These are phyloP conservation scores for Lordiphosa fenestrarum DNA, from an alignment of 2,888 invertebrate species.

Conservation along the genomic window DNA sequence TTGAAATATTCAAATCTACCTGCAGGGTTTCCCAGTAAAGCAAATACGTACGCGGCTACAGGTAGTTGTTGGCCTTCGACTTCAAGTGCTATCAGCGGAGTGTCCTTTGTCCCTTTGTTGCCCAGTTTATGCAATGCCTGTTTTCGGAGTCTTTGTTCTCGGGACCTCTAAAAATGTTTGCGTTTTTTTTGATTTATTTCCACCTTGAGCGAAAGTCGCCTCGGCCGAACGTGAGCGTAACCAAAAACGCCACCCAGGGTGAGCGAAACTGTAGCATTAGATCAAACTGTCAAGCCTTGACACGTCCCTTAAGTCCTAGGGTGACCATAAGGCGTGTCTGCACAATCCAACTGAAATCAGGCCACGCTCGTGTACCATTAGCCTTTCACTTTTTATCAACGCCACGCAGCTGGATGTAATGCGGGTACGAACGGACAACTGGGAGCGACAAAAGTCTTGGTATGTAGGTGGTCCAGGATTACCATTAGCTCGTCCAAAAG, in stretches of 20 bases:
- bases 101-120: constrained; percentile 33
- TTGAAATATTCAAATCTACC: constrained; percentile 37
- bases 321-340: constrained; percentile 39
- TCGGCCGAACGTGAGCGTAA: constrained; percentile 10
- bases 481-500: constrained; percentile 1
- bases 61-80: constrained; percentile 32
- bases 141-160: constrained; percentile 50
- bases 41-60: constrained; percentile 13
- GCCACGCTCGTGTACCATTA: constrained; percentile 14
- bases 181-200: constrained; percentile 52
- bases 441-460: constrained; percentile 1
- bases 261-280: constrained; percentile 37
- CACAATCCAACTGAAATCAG: not conserved
- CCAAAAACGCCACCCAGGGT: constrained; percentile 49
- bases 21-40: constrained; percentile 32
- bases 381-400: constrained; percentile 56
- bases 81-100: constrained; percentile 37
- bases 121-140: constrained; percentile 48
- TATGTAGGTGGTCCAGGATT: constrained; percentile 46
- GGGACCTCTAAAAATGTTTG: constrained; percentile 17
- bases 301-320: constrained; percentile 40
- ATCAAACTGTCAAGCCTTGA: constrained; percentile 43
- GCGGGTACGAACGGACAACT: not conserved
- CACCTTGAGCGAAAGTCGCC: constrained; percentile 3
- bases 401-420: constrained; percentile 37